Conservation (phyloP, 1,140 invertebrate species). For the Hyles euphorbiae region DNA sequence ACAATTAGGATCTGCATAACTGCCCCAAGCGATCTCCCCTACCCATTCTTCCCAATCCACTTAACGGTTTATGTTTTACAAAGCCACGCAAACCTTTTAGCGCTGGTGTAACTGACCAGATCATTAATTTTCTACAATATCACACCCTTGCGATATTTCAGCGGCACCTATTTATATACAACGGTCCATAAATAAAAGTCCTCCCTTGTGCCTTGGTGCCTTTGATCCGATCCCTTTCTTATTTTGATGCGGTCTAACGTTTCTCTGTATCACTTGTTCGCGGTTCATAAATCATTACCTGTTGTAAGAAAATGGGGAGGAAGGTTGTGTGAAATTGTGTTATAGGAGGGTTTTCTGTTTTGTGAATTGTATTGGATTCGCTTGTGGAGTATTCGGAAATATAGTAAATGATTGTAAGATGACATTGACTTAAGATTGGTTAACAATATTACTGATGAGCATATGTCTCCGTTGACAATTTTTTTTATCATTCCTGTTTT, state of each 20-base stretch:
- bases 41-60: constrained; percentile 42
- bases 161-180: constrained; percentile 71
- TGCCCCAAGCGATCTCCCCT: constrained; percentile 19
- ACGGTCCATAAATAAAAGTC: constrained; percentile 64
- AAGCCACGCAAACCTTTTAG: constrained; percentile 58
- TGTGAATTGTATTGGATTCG: neutral
- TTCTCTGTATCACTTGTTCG: constrained; percentile 50
- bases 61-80: constrained; percentile 61
- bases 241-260: constrained; percentile 66
- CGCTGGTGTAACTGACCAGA: constrained; percentile 63
- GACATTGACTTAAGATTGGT: too few species aligned
- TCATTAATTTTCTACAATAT: constrained; percentile 72
- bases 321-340: constrained; percentile 9
- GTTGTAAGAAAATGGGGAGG: constrained; percentile 13
- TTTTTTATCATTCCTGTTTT: too few species aligned
- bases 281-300: constrained; percentile 46
- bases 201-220: constrained; percentile 56
- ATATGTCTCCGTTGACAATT: too few species aligned
- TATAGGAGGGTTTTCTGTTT: neutral
- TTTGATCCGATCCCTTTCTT: constrained; percentile 68
- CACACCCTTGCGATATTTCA: constrained; percentile 66
- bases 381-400: too few species aligned
- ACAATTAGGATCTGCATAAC: constrained; percentile 27
- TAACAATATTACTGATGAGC: too few species aligned
- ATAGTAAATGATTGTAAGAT: too few species aligned